Conservation (phyloP, 2,113 vertebrate species). For the Petaurus breviceps region DNA sequence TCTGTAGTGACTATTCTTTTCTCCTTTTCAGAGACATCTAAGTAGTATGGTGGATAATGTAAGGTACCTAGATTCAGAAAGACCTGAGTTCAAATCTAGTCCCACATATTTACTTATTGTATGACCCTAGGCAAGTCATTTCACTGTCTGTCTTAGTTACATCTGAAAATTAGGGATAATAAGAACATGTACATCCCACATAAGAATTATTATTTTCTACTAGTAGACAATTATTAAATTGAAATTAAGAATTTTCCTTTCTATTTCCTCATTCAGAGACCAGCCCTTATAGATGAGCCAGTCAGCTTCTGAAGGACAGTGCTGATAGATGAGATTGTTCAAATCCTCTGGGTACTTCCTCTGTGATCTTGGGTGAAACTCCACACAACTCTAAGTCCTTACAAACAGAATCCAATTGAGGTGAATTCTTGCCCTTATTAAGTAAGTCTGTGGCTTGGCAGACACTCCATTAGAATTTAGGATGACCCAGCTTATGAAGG, state of each 20-base stretch:
- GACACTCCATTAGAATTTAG: not conserved
- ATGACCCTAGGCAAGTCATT: not conserved
- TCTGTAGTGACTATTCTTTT: not conserved
- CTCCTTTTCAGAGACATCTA: not conserved
- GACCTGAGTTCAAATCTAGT: not conserved
- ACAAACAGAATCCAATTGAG: not conserved
- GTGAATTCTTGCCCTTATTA: not conserved
- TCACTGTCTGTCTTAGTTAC: not conserved
- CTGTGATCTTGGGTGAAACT: not conserved
- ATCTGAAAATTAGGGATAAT: not conserved
- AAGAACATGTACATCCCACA: not conserved
- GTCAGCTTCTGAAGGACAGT: not conserved
- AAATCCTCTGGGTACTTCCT: not conserved
- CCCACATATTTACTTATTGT: not conserved
- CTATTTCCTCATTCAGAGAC: not conserved
- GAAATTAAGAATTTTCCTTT: not conserved
- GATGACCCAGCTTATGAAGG: not conserved
- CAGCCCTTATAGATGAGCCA: not conserved
- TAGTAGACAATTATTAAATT: not conserved
- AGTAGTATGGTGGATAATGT: not conserved
- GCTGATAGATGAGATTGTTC: not conserved
- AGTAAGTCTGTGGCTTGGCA: not conserved
- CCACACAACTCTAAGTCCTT: not conserved
- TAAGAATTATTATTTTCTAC: not conserved
- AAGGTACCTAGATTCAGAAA: not conserved